These are phyloP conservation scores for Polymixis flavicincta DNA, from an alignment of 2,888 invertebrate genomes.

Conservation along the genomic window DNA sequence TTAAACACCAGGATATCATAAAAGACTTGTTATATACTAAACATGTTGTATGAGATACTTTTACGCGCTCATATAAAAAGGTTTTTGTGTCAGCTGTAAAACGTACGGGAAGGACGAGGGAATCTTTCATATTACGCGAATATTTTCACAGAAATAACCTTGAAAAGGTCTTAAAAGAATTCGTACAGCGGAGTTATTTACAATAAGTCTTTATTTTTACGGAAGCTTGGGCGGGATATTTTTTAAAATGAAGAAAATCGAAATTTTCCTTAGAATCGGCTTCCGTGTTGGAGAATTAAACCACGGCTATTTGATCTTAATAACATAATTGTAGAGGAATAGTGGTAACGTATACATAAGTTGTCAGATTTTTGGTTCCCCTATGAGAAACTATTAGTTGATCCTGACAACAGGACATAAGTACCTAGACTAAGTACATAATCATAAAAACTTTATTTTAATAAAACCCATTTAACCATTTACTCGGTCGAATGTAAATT, in stretches of 20 bases:
- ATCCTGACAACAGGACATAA: not conserved
- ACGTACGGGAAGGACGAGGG: slow-evolving; percentile 21
- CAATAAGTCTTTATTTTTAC: slow-evolving; percentile 39
- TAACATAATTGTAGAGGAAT: not conserved
- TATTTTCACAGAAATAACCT: slow-evolving; percentile 47
- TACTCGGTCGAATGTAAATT: not conserved
- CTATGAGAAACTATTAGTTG: too few relatives aligned
- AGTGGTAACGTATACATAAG: not conserved
- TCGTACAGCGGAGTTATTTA: slow-evolving; percentile 34
- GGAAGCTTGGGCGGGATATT: slow-evolving; percentile 8
- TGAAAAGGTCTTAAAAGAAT: slow-evolving; percentile 32
- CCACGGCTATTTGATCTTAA: not conserved
- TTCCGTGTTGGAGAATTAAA: slow-evolving; percentile 8
- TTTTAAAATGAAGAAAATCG: slow-evolving; percentile 23
- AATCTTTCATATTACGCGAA: slow-evolving; percentile 41
- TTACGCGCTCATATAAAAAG: slow-evolving; percentile 57
- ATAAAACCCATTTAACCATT: not conserved
- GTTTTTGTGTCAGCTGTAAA: slow-evolving; percentile 55
- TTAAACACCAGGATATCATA: slow-evolving; percentile 38
- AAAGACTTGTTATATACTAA: slow-evolving; percentile 42
- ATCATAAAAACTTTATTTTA: not conserved
- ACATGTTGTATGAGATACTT: slow-evolving; percentile 44
- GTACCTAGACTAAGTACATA: not conserved
- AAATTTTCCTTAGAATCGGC: slow-evolving; percentile 17
- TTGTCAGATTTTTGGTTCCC: not conserved